Evolutionary conservation across 2,888 invertebrate genomes (phyloP), one percentile per base, ranked within the genome.

Genomic region (Drosophila rellima): DNA sequence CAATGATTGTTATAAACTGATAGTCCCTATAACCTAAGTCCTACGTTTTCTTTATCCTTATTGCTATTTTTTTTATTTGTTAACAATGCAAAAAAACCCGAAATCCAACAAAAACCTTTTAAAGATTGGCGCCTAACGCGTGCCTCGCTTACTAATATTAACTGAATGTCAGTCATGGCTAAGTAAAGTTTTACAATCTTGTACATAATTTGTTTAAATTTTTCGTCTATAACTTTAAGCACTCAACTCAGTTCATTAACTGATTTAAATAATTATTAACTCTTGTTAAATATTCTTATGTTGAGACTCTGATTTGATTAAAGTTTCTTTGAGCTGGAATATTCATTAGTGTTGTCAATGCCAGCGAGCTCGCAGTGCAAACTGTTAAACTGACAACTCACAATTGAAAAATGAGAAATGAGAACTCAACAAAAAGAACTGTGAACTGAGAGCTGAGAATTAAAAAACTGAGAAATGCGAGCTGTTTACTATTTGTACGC

Each of bases 401-500:
- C 50, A 69, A 69, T 62, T 61, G 63, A 37, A 23, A 52, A 54
- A 59, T 45, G 42, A 37, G 31, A 52, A 54, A 59, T 45, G 42
- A 15, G 35, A 40, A 42, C 29, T 42, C 8, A 17, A 10, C 37
- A 37, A 39, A 26, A 59, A 33, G 35, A 52, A 50, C 15, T 56
- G 40, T 37, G 18, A 29, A 40, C 11, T 42, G 45, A 15, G 31
- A 37, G 40, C 18, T 33, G 23, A 33, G 23, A 42, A 26, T 23
- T 29, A 42, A 47, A 47, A 33, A 60, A 17, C 52, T 17, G 23
- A 11, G 23, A 59, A 62, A 50, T 66, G 64, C 44, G 39, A 70
- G 54, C 64, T 80, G 59, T 78, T 72, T 80, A 80, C 74, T 71
- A 73, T 80, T 78, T 73, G 75, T 78, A 71, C 62, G 70, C 70